Percentiles rank a stretch among this genome's conserved stretches.
Evolutionary conservation across 2,797 vertebrate genomes (phyloP).

Genomic region (Simalia tracyae): DNA sequence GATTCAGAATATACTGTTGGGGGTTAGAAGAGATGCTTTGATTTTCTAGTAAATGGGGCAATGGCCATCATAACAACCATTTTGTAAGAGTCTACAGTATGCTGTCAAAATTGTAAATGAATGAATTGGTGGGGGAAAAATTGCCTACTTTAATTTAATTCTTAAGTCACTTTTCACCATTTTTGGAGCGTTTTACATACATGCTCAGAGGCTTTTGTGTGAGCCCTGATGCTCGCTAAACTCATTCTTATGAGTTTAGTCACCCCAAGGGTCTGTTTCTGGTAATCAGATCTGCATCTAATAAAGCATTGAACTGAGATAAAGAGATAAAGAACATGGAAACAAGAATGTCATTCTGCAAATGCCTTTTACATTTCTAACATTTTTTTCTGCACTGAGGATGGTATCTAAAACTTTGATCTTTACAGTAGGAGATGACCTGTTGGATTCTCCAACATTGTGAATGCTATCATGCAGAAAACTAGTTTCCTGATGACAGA

Average conservation of each 20-base stretch:
- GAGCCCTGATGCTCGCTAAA: not conserved
- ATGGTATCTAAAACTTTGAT: not conserved
- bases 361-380: not conserved
- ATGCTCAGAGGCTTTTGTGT: not conserved
- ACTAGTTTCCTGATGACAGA: not conserved
- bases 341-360: not conserved
- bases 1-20: not conserved
- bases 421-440: not conserved
- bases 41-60: not conserved
- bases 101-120: not conserved
- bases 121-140: not conserved
- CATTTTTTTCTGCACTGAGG: not conserved
- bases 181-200: not conserved
- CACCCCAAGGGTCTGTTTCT: not conserved
- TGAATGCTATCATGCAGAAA: not conserved
- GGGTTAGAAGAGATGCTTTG: not conserved
- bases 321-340: not conserved
- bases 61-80: not conserved
- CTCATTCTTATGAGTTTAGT: constrained; percentile 12
- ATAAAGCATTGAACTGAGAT: not conserved
- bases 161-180: not conserved
- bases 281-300: not conserved
- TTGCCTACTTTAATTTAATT: not conserved
- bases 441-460: not conserved
- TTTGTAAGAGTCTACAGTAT: not conserved